Evolutionary conservation across 2,888 invertebrate genomes (phyloP).

Genomic region (Cactoblastis cactorum): DNA sequence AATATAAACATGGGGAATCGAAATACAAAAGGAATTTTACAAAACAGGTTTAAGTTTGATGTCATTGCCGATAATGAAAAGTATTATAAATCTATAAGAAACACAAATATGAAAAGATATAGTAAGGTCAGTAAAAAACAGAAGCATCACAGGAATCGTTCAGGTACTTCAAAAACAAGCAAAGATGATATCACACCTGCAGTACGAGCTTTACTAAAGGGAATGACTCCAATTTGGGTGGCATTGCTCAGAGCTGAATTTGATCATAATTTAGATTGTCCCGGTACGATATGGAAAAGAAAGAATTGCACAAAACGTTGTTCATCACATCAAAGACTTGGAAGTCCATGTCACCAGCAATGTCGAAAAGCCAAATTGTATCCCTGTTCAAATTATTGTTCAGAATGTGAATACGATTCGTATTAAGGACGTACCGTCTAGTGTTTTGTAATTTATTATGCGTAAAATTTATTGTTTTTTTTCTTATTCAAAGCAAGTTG

Average conservation of each 20-base stretch:
- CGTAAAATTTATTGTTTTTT: not conserved
- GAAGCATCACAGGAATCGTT: slow-evolving; percentile 22
- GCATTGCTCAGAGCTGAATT: slow-evolving; percentile 31
- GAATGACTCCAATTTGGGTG: slow-evolving; percentile 31
- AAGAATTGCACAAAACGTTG: slow-evolving; percentile 19
- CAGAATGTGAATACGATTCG: slow-evolving; percentile 30
- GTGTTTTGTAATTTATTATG: not conserved
- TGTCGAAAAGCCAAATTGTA: slow-evolving; percentile 27
- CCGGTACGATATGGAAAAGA: slow-evolving; percentile 17
- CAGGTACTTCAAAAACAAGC: slow-evolving; percentile 12
- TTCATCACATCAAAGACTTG: slow-evolving; percentile 23
- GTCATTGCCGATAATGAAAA: slow-evolving; percentile 16
- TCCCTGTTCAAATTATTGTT: slow-evolving; percentile 38
- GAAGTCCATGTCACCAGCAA: slow-evolving; percentile 23
- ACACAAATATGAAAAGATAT: not conserved
- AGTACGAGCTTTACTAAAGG: slow-evolving; percentile 23
- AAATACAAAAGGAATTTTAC: slow-evolving; percentile 20
- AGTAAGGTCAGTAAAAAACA: slow-evolving; percentile 17
- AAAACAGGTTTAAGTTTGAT: slow-evolving; percentile 15
- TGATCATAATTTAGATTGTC: slow-evolving; percentile 22
- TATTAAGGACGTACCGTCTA: not conserved
- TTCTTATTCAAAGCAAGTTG: not conserved
- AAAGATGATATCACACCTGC: slow-evolving; percentile 19
- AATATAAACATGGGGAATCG: slow-evolving; percentile 32
- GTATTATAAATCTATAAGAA: not conserved